These are phyloP conservation scores for Pycnomerus fuliginosus DNA, from an alignment of 2,888 invertebrate genomes.

Conservation along the genomic window DNA sequence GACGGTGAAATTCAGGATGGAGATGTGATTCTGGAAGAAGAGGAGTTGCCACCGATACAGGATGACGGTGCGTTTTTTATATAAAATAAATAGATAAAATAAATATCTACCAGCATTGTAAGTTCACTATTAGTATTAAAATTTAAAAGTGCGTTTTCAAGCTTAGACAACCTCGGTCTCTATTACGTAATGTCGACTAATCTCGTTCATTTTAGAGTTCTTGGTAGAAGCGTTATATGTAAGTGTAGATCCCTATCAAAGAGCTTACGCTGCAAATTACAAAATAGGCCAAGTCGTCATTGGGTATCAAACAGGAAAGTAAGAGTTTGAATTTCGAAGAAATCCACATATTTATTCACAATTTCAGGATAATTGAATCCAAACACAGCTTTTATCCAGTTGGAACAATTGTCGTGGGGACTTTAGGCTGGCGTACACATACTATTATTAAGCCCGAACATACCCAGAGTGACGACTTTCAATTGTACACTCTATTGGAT, in stretches of 20 bases:
- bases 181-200: no score
- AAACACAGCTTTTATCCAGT: constrained; percentile 32
- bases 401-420: constrained; percentile 61
- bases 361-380: constrained; percentile 18
- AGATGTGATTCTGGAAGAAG: constrained; percentile 66
- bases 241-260: constrained; percentile 71
- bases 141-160: no score
- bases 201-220: constrained; percentile 59
- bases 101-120: no score
- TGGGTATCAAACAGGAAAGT: constrained; percentile 68
- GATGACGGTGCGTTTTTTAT: no score
- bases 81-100: no score
- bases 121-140: no score
- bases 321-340: constrained; percentile 36
- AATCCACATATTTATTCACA: background rate
- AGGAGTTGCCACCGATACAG: constrained; percentile 62
- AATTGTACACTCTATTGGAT: constrained; percentile 57
- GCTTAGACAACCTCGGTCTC: no score
- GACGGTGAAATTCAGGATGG: constrained; percentile 63
- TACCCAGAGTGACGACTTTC: background rate
- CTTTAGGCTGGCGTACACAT: constrained; percentile 67
- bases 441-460: constrained; percentile 53
- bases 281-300: constrained; percentile 64
- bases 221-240: constrained; percentile 64
- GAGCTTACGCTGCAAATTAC: constrained; percentile 55